phyloP scores from a whole-genome alignment of 2,888 invertebrate species.

The Bibio marci region DNA sequence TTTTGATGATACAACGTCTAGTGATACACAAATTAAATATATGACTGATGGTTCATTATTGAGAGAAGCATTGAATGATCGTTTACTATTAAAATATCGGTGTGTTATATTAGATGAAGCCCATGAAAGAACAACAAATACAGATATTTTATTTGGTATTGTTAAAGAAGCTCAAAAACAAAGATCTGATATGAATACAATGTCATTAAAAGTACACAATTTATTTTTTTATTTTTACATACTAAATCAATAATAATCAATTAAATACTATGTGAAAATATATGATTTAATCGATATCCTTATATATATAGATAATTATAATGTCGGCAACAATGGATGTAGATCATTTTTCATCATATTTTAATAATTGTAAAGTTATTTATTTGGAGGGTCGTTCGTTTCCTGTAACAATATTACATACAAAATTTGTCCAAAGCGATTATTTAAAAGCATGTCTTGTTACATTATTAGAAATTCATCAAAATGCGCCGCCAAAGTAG shows the following conservation, averaged over 20 bases:
- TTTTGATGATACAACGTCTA: constrained; percentile 76
- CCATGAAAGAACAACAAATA: constrained; percentile 87
- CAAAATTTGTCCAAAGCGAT: constrained; percentile 57
- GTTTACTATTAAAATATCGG: constrained; percentile 56
- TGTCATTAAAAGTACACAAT: constrained; percentile 43
- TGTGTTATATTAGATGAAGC: constrained; percentile 85
- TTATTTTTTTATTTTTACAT: neutral
- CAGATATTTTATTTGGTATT: constrained; percentile 86
- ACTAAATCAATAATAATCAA: constrained; percentile 2
- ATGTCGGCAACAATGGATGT: constrained; percentile 98
- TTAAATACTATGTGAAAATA: constrained; percentile 2
- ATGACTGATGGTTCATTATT: constrained; percentile 90
- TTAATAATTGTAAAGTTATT: constrained; percentile 67
- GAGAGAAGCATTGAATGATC: constrained; percentile 73
- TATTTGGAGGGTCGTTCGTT: constrained; percentile 81
- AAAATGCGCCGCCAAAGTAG: constrained; percentile 62
- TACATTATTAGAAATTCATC: constrained; percentile 80
- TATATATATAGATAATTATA: constrained; percentile 52
- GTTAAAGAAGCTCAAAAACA: constrained; percentile 72
- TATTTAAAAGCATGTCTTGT: constrained; percentile 69
- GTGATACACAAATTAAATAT: constrained; percentile 71
- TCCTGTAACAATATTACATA: constrained; percentile 59
- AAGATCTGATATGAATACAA: constrained; percentile 39
- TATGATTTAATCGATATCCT: neutral
- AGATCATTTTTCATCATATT: constrained; percentile 80